These are phyloP conservation scores for Mustela lutreola DNA, from an alignment of 2,113 vertebrate genomes.

Conservation along the genomic window DNA sequence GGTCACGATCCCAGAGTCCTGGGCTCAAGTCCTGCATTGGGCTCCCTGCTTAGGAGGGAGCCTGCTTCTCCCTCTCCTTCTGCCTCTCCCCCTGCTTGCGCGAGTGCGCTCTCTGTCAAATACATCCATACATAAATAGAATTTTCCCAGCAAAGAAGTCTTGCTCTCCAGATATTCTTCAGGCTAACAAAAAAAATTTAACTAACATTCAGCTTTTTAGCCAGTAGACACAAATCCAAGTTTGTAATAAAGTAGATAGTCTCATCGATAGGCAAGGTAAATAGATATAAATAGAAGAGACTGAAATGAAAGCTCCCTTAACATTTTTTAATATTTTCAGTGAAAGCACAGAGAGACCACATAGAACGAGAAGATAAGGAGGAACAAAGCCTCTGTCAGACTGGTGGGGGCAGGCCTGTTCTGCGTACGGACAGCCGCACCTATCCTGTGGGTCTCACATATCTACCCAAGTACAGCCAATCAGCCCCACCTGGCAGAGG, in stretches of 20 bases:
- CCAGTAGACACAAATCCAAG: not conserved
- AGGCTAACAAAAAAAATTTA: not conserved
- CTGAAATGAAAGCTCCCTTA: not conserved
- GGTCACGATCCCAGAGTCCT: no score
- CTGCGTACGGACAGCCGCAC: not conserved
- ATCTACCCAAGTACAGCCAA: not conserved
- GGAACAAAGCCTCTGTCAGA: not conserved
- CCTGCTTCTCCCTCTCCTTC: not conserved
- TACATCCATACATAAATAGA: not conserved
- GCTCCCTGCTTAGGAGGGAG: not conserved
- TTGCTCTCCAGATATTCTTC: not conserved
- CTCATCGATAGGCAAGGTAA: not conserved
- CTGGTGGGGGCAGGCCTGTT: rapidly evolving
- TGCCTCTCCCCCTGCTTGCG: no score
- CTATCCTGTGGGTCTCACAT: not conserved
- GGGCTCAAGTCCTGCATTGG: not conserved
- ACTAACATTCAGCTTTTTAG: not conserved
- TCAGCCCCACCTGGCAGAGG: not conserved
- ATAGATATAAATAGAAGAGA: not conserved
- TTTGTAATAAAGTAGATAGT: not conserved
- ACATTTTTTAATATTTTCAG: not conserved
- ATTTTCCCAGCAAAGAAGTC: not conserved
- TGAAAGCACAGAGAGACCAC: not conserved
- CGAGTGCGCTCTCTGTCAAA: no score
- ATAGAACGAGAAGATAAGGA: not conserved